Evolutionary conservation across 2,797 vertebrate genomes (phyloP).

Genomic region (Pseudochirops cupreus): DNA sequence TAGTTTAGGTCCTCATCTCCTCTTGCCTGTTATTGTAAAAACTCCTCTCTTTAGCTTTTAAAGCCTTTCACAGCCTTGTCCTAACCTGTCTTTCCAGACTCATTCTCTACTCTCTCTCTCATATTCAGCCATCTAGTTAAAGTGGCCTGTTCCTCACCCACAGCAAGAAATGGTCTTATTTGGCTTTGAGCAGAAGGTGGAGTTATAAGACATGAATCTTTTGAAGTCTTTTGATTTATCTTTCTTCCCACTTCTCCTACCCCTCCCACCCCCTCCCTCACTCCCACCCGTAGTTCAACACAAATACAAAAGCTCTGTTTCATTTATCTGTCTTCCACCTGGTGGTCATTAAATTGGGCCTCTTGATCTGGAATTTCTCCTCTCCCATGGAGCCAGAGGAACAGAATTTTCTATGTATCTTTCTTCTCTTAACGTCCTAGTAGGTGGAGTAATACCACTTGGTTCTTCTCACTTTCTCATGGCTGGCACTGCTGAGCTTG

Average conservation of each 20-base stretch:
- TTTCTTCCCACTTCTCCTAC: background rate
- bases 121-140: background rate
- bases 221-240: background rate
- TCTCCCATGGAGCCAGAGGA: background rate
- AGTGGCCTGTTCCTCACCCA: background rate
- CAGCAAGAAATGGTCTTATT: background rate
- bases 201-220: background rate
- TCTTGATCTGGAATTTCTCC: background rate
- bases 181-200: background rate
- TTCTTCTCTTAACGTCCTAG: background rate
- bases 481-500: background rate
- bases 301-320: background rate
- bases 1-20: background rate
- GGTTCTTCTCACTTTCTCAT: background rate
- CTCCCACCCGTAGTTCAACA: background rate
- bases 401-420: background rate
- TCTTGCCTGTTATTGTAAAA: background rate
- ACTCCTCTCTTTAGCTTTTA: background rate
- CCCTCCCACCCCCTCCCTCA: too few relatives aligned
- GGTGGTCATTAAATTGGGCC: background rate
- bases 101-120: background rate
- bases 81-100: background rate
- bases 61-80: background rate
- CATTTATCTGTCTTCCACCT: background rate
- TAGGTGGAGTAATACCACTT: background rate